Base-by-base conservation (phyloP, 1,140 invertebrate species). In the Globodera rostochiensis region DNA sequence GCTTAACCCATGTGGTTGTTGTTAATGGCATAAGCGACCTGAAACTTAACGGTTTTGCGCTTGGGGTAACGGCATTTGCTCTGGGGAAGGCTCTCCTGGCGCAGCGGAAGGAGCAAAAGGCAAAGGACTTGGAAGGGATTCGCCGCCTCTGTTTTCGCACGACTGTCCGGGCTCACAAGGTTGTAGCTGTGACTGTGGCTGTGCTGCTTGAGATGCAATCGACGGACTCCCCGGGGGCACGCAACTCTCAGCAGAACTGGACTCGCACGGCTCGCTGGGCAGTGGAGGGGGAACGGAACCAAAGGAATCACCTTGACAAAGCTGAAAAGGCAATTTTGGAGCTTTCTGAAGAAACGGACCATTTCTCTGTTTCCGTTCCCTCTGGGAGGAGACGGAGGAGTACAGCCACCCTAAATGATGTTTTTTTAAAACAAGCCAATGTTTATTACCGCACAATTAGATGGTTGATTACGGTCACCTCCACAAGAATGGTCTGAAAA, bases 231-330 rank as follows among this genome's bases (percentile, higher is more conserved):
- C 25, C 45, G 74, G 13, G 2, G 71, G 77, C 47, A 57, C 77
- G 60, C 78, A 79, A 50, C 57, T 53, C 4, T 81, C 80, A 49
- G 74, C 78, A 80, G 36, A 82, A 13, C 82, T 8, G 1, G 80
- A 82, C 50, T 47, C 47, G 45, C 77, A 66, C 21, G 77, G 77
- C 77, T 82, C 67, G 46, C 80, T 83, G 4, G 80, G 78, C 60
- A 69, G 60, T 11, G 80, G 82, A n/a, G 80, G 80, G 46, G 46
- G 79, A 81, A 11, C 45, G 67, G 57, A 64, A 21, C 64, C 80
- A 25, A 57, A 82, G 49, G 73, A 36, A 47, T 66, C 69, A 3
- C 79, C 79, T 46, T 73, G 71, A 13, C 80, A 82, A 15, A 47
- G 74, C n/a, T 49, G 15, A 76, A 76, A 66, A 76, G 57, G 3